Base-by-base conservation (phyloP, 2,797 vertebrate genomes). In the Cryptoblepharus egeriae region DNA sequence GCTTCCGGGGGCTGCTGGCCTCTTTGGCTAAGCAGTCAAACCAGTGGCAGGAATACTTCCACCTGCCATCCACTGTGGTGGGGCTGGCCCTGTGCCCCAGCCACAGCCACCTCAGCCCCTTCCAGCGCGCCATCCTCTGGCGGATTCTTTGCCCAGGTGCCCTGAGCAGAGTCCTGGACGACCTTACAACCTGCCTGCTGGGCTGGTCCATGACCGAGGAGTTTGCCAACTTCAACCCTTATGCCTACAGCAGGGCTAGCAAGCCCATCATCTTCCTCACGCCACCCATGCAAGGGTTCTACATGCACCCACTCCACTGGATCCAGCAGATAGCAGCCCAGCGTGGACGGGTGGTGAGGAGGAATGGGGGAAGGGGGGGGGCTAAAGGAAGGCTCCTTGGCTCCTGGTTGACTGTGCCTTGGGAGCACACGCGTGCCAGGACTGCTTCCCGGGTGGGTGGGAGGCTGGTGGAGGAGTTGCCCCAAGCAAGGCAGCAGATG, bases 71-170 rank as follows among this genome's bases (percentile, higher is more conserved):
- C 63, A 95, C 96, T 0, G 93, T 97, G 65, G 89, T 92, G 26
- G 96, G 96, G 4, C 84, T 88, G 1, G 90, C 95, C 15, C 96
- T 96, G 35, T 96, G 94, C 84, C 92, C 42, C 18, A 95, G 94
- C 55, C 93, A 96, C 58, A 39, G 90, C 42, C 95, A 97, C 78
- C 95, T 98, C 32, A 94, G 95, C 39, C 90, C 94, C 58, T 84
- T 97, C 39, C 97, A 98, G 94, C 93, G 95, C 9, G 95, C 97
- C 63, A 93, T 98, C 60, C 95, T 98, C 63, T 98, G 97, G 97
- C 97, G 95, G 67, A 96, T 96, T 2, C 39, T 98, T 35, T 70
- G 90, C 71, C 97, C 97, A 0, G 58, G 95, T 3, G 90, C 90
- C 73, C 79, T 97, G 63, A 88, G 92, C 39, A 82, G 79, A 1